Conservation (phyloP, 2,888 invertebrate species). For the Lepidocyrtoides sp. region DNA sequence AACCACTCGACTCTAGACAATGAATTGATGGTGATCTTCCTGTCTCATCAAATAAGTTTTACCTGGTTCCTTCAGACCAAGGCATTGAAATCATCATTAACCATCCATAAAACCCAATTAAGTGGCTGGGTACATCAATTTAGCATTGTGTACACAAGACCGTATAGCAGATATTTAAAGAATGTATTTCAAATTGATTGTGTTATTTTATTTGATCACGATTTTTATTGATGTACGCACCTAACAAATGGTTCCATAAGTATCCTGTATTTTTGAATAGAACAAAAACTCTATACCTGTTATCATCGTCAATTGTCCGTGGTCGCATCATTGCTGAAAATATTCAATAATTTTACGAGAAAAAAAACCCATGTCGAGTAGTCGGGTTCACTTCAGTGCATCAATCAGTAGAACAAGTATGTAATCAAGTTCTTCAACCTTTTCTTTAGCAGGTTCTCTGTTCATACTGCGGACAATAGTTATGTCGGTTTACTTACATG, state of each 20-base stretch:
- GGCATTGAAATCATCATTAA: constrained; percentile 50
- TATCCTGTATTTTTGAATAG: constrained; percentile 3
- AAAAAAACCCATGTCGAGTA: constrained; percentile 18
- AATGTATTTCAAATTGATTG: background rate
- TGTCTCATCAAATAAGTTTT: background rate
- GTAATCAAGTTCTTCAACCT: constrained; percentile 66
- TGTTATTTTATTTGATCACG: constrained; percentile 49
- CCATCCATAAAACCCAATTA: constrained; percentile 56
- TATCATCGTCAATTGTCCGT: background rate
- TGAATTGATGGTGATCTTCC: background rate
- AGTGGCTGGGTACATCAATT: background rate
- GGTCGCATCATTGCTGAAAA: background rate
- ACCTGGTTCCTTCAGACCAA: background rate
- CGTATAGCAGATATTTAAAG: too few species aligned
- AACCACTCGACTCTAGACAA: background rate
- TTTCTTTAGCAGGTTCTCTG: background rate
- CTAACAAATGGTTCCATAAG: constrained; percentile 5
- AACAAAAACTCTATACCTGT: constrained; percentile 25
- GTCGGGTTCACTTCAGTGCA: constrained; percentile 9
- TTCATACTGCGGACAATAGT: background rate
- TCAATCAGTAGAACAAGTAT: constrained; percentile 38
- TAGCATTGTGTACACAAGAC: background rate
- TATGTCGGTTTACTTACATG: background rate
- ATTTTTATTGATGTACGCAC: background rate
- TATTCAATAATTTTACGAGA: background rate